These are phyloP conservation scores for Rhinoraja longicauda DNA, from an alignment of 2,797 vertebrate genomes.

Conservation along the genomic window DNA sequence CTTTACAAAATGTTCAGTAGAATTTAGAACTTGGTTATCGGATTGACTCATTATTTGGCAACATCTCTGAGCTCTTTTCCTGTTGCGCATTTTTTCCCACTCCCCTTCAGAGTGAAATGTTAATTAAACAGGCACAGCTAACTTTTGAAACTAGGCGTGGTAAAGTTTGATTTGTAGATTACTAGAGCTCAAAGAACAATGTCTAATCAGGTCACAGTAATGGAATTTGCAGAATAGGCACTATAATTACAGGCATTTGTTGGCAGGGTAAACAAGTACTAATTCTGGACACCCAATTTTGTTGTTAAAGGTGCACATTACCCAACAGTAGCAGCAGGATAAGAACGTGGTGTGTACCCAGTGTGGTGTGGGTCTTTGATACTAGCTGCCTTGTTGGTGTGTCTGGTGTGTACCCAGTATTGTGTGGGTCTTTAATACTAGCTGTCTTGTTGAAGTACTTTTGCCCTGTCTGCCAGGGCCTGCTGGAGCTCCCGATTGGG, in stretches of 20 bases:
- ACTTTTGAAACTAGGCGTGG: neutral
- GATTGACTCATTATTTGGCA: neutral
- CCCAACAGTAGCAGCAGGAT: too few relatives aligned
- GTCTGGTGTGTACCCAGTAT: too few relatives aligned
- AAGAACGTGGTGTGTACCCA: too few relatives aligned
- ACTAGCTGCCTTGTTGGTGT: too few relatives aligned
- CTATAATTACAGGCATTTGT: neutral
- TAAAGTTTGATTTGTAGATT: constrained; percentile 18
- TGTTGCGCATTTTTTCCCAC: neutral
- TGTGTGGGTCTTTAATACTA: too few relatives aligned
- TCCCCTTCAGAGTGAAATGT: neutral
- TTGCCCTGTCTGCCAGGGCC: too few relatives aligned
- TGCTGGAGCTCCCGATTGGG: too few relatives aligned
- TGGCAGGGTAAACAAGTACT: neutral
- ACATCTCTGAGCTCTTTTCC: too few relatives aligned
- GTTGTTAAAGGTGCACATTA: neutral
- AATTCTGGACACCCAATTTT: neutral
- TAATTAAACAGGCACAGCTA: neutral
- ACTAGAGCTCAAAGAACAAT: neutral
- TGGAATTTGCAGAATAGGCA: neutral
- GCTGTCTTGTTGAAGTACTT: too few relatives aligned
- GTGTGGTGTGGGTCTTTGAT: too few relatives aligned
- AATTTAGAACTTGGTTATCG: neutral
- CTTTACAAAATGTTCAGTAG: neutral
- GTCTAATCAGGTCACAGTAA: neutral